Conservation (phyloP, 1,140 invertebrate genomes). For the Drosophila sucinea region DNA sequence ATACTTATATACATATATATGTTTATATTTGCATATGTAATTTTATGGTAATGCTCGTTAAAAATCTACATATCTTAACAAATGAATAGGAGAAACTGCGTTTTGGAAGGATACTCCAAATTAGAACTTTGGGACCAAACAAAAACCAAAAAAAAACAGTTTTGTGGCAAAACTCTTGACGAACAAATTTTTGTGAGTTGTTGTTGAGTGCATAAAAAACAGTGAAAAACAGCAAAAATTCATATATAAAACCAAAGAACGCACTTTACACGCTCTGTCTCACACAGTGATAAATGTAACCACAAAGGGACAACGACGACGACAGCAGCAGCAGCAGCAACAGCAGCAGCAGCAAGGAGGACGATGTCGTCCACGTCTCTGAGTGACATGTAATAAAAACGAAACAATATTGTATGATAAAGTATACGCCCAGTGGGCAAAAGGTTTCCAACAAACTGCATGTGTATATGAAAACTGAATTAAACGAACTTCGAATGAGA, state of each 20-base stretch:
- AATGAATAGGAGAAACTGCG: slow-evolving; percentile 22
- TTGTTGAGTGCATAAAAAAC: slow-evolving; percentile 80
- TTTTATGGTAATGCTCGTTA: slow-evolving; percentile 80
- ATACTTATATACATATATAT: not conserved
- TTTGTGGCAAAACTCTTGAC: slow-evolving; percentile 67
- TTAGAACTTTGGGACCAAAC: slow-evolving; percentile 58
- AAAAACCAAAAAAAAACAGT: not conserved
- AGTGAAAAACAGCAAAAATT: slow-evolving; percentile 65
- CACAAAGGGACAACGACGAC: slow-evolving; percentile 27
- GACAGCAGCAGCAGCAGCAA: slow-evolving; percentile 5
- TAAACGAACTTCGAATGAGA: slow-evolving; percentile 79
- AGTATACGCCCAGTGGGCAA: slow-evolving; percentile 79
- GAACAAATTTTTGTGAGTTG: slow-evolving; percentile 61
- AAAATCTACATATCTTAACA: slow-evolving; percentile 64
- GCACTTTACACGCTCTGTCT: slow-evolving; percentile 74
- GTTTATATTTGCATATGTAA: slow-evolving; percentile 74
- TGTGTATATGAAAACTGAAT: slow-evolving; percentile 80
- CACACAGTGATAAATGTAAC: slow-evolving; percentile 45
- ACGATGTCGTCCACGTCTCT: slow-evolving; percentile 63
- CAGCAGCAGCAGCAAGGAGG: not conserved
- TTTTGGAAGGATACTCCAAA: slow-evolving; percentile 45
- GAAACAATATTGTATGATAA: slow-evolving; percentile 81
- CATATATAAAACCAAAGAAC: slow-evolving; percentile 79
- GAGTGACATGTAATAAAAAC: slow-evolving; percentile 81
- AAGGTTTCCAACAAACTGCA: slow-evolving; percentile 43